phyloP scores from a whole-genome alignment of 2,888 invertebrate species.

The Cyclophora punctaria region DNA sequence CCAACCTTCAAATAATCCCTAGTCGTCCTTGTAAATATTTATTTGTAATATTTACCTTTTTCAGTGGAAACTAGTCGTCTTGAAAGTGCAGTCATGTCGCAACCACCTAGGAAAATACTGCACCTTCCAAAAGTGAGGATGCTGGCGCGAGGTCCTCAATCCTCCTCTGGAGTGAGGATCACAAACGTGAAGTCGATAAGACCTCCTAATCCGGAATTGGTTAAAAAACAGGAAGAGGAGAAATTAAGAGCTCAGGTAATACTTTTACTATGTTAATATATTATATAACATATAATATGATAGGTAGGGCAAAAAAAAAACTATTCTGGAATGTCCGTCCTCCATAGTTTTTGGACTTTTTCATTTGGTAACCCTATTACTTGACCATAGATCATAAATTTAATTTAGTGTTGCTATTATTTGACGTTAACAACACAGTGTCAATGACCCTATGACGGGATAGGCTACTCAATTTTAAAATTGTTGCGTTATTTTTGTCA shows the following conservation, averaged over 20 bases:
- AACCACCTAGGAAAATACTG: conserved; percentile 40
- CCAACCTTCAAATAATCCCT: background rate
- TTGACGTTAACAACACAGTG: too few species aligned
- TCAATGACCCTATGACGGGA: too few species aligned
- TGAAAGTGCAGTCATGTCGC: conserved; percentile 31
- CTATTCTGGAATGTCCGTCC: too few species aligned
- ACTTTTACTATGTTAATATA: too few species aligned
- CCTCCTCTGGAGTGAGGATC: conserved; percentile 44
- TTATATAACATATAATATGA: too few species aligned
- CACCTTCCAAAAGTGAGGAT: conserved; percentile 58
- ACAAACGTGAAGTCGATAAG: conserved; percentile 58
- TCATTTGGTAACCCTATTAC: too few species aligned
- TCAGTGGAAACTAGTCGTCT: conserved; percentile 34
- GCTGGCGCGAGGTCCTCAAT: conserved; percentile 41
- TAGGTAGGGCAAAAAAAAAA: too few species aligned
- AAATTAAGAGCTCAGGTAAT: conserved; percentile 52
- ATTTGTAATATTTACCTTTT: conserved; percentile 15
- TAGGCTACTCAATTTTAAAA: too few species aligned
- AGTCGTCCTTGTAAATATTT: background rate
- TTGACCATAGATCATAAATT: too few species aligned
- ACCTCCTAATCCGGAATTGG: conserved; percentile 45
- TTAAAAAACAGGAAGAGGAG: conserved; percentile 54
- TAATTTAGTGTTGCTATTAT: too few species aligned
- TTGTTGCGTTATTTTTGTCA: too few species aligned
- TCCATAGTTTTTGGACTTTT: too few species aligned